Evolutionary conservation across 2,888 invertebrate genomes (phyloP).

Genomic region (Caenorhabditis angaria): DNA sequence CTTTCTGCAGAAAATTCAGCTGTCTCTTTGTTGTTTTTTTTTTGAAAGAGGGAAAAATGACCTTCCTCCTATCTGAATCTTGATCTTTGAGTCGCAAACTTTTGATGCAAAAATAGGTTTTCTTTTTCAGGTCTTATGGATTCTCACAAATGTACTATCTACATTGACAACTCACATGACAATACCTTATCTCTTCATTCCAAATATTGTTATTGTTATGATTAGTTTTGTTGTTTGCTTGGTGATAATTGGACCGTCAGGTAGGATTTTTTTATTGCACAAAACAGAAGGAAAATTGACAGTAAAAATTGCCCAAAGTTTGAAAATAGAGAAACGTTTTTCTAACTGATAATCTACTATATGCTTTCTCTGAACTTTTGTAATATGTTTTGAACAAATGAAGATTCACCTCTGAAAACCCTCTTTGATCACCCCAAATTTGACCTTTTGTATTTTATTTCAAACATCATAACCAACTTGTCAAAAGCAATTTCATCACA

Average conservation of each 20-base stretch:
- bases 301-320: background rate
- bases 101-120: too few species aligned
- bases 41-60: background rate
- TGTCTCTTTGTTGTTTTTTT: background rate
- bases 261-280: background rate
- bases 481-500: too few species aligned
- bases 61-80: too few species aligned
- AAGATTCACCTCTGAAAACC: too few species aligned
- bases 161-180: background rate
- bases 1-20: background rate
- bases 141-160: slow-evolving; percentile 1
- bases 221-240: background rate
- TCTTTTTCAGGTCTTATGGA: background rate
- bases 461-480: too few species aligned
- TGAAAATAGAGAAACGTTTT: background rate
- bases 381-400: background rate
- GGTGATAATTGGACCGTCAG: background rate
- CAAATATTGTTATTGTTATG: slow-evolving; percentile 1
- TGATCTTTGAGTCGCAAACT: background rate
- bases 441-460: too few species aligned
- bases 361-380: background rate
- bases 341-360: background rate
- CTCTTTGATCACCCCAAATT: too few species aligned
- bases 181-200: slow-evolving; percentile 5
- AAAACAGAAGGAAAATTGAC: background rate